Conservation (phyloP, 2,888 invertebrate species). For the Neelides folsomi region DNA sequence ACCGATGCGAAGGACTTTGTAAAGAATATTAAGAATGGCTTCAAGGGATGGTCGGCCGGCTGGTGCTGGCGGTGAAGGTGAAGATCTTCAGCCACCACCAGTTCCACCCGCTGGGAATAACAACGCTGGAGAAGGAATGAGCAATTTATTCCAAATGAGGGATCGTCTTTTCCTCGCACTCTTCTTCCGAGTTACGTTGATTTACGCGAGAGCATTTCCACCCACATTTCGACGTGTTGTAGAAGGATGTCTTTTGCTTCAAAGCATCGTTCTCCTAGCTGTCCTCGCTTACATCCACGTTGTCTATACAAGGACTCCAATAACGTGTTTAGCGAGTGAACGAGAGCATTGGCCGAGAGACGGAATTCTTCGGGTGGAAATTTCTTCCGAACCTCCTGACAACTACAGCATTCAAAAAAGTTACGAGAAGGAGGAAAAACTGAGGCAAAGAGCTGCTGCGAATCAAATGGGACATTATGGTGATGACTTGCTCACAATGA, state of each 20-base stretch:
- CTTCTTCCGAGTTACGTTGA: constrained; percentile 79
- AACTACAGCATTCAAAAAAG: constrained; percentile 69
- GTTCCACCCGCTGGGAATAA: constrained; percentile 13
- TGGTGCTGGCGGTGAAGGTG: too few relatives aligned
- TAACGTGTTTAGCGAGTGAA: constrained; percentile 80
- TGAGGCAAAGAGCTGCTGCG: constrained; percentile 45
- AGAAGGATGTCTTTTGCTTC: constrained; percentile 63
- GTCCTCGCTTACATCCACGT: constrained; percentile 70
- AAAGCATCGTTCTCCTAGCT: constrained; percentile 35
- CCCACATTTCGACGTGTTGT: constrained; percentile 64
- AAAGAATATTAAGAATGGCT: too few relatives aligned
- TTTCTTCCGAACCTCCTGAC: constrained; percentile 54
- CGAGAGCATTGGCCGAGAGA: constrained; percentile 85
- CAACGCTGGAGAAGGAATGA: constrained; percentile 30
- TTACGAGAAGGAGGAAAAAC: constrained; percentile 64
- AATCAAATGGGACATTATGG: constrained; percentile 27
- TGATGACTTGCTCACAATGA: constrained; percentile 29
- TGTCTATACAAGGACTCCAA: constrained; percentile 80
- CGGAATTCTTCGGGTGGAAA: constrained; percentile 85
- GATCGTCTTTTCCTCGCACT: constrained; percentile 88
- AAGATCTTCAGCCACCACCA: too few relatives aligned
- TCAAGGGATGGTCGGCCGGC: too few relatives aligned
- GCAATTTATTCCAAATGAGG: constrained; percentile 48
- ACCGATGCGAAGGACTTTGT: too few relatives aligned
- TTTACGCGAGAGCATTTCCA: constrained; percentile 83